Evolutionary conservation across 2,113 vertebrate genomes (phyloP).

Genomic region (Corapipo altera): DNA sequence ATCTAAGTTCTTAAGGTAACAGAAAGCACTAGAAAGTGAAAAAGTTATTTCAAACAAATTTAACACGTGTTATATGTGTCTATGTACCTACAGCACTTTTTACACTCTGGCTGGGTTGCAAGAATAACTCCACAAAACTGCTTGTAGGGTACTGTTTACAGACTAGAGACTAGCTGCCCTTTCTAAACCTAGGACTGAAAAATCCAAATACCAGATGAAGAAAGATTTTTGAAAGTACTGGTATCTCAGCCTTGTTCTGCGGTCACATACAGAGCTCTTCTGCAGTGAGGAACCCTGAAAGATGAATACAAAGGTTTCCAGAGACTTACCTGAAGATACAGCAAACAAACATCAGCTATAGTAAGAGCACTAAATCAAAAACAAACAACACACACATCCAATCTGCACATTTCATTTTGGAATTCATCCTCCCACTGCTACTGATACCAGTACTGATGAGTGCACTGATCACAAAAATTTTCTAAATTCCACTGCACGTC

Average conservation of each 20-base stretch:
- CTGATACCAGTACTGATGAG: neutral
- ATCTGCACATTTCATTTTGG: neutral
- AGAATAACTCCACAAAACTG: neutral
- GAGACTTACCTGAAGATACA: neutral
- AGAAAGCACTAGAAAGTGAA: neutral
- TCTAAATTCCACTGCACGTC: neutral
- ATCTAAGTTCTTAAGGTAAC: neutral
- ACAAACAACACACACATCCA: neutral
- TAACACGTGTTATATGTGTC: fast-evolving
- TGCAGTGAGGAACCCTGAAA: neutral
- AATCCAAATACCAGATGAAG: neutral
- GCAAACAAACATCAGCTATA: neutral
- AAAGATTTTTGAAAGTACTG: neutral
- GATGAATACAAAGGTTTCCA: neutral
- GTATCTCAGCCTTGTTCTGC: neutral
- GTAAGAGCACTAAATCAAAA: neutral
- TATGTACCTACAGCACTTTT: neutral
- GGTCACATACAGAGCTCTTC: neutral
- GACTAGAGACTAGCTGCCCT: neutral
- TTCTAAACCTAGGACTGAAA: neutral
- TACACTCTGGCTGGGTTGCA: neutral
- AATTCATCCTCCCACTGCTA: neutral
- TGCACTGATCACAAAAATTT: neutral
- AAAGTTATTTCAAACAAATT: neutral
- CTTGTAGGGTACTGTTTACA: neutral